Evolutionary conservation across 2,888 invertebrate species (phyloP).

Genomic region (Spodoptera exigua): DNA sequence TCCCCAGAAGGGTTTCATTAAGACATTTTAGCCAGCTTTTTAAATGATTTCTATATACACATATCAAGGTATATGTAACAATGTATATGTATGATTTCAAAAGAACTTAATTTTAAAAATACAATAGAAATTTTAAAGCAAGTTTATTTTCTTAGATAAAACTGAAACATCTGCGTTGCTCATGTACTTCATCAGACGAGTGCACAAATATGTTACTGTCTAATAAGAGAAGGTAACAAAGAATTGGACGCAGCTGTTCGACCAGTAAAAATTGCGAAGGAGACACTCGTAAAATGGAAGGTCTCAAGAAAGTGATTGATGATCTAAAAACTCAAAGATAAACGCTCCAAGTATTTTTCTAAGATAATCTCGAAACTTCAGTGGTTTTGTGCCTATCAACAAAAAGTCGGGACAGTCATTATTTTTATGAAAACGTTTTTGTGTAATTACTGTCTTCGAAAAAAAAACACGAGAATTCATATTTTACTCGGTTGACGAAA

Average conservation of each 20-base stretch:
- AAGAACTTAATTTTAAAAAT: conserved; percentile 3
- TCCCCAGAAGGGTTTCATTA: neutral
- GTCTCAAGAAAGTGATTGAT: conserved; percentile 44
- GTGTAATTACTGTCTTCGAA: neutral
- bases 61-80: too few species aligned
- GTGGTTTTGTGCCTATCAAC: neutral
- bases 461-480: neutral
- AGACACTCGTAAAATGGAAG: conserved; percentile 40
- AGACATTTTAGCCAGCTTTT: neutral
- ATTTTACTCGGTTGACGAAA: neutral
- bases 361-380: conserved; percentile 29
- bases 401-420: conserved; percentile 8
- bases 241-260: conserved; percentile 36
- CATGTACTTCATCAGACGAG: conserved; percentile 10
- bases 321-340: conserved; percentile 45
- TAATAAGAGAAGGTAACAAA: conserved; percentile 38
- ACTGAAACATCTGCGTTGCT: too few species aligned
- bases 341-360: conserved; percentile 35
- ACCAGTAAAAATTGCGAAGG: conserved; percentile 42
- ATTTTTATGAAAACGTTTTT: conserved; percentile 6
- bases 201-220: conserved; percentile 26
- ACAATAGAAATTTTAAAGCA: neutral
- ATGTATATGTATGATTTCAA: too few species aligned
- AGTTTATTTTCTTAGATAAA: neutral
- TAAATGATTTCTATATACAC: too few species aligned